These are phyloP conservation scores for Listronotus bonariensis DNA, from an alignment of 1,140 invertebrate genomes.

Conservation along the genomic window DNA sequence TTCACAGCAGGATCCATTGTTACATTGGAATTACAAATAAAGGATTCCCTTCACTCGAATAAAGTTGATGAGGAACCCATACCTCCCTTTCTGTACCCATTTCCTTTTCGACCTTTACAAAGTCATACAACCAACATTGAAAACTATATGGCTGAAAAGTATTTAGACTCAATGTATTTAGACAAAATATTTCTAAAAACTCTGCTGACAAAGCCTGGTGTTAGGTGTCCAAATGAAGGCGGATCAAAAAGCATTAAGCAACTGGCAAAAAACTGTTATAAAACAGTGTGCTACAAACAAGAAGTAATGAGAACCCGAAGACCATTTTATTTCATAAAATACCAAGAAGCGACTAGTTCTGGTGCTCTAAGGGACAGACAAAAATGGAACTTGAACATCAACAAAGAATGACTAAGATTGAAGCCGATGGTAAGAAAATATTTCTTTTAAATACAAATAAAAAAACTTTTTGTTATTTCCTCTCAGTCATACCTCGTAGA, in stretches of 20 bases:
- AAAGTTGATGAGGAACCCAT: constrained; percentile 46
- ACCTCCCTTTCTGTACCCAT: constrained; percentile 41
- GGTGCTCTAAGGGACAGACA: constrained; percentile 57
- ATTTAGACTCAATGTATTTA: constrained; percentile 60
- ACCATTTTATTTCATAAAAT: constrained; percentile 61
- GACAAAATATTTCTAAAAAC: constrained; percentile 61
- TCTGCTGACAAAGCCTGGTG: constrained; percentile 54
- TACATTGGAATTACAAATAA: constrained; percentile 38
- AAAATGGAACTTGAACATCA: constrained; percentile 55
- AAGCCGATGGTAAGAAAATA: constrained; percentile 53
- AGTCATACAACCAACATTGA: constrained; percentile 57
- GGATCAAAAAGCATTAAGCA: constrained; percentile 56
- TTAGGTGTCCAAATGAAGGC: constrained; percentile 57
- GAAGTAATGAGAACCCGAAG: constrained; percentile 59
- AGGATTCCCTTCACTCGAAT: constrained; percentile 53
- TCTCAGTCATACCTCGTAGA: too few relatives aligned
- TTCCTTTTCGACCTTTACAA: constrained; percentile 54
- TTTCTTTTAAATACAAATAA: too few relatives aligned
- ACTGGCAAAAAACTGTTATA: constrained; percentile 55
- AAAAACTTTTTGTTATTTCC: too few relatives aligned
- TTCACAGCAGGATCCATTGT: too few relatives aligned
- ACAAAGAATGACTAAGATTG: constrained; percentile 55
- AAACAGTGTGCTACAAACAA: constrained; percentile 51
- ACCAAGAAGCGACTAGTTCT: constrained; percentile 58
- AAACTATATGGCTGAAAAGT: constrained; percentile 59